Evolutionary conservation across 2,888 invertebrate species (phyloP), one percentile per base, ranked within the genome.

Genomic region (Harmothoe impar): DNA sequence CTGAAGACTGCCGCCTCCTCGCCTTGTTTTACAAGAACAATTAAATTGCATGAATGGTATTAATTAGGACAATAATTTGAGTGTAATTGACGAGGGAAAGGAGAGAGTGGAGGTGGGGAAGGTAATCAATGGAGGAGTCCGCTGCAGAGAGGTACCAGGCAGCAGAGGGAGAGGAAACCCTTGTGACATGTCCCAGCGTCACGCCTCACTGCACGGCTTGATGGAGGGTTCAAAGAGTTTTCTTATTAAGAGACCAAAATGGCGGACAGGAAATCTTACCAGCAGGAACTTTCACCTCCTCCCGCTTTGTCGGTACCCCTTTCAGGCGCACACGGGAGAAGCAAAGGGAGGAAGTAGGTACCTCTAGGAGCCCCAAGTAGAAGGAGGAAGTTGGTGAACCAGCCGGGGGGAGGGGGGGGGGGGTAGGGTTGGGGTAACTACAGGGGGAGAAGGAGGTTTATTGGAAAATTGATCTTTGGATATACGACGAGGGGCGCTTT

Each of bases 11-110:
- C 25, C 78, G 33, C 33, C 33, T 35, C 78, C 20, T 33, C 51
- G 23, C 84, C n/a, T 78, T 33, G 86, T 86, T 86, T 86, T 54
- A 86, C 54, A 52, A 54, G 84, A 86, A 56, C 86, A 86, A 86
- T 86, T 86, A 86, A 86, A 86, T 54, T 86, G 54, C 56, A 84
- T 84, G 84, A 84, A 84, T 84, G 54, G 86, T 54, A n/a, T 86
- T 86, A 23, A 86, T 52, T n/a, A 52, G 3, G 86, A 29, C 54
- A 17, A 52, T 86, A 52, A 86, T 86, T 86, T 86, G 29, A 54
- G 54, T 29, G 86, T 86, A 86, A 86, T 86, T 86, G 86, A 86
- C 17, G 86, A n/a, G 62, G 43, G 43, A 43, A 43, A 43, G 5
- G 62, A 20, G 62, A 62, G 20, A 62, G 62, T n/a, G 62, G 62